Base-by-base conservation (phyloP, 2,888 invertebrate species). In the Tridacna gigas region DNA sequence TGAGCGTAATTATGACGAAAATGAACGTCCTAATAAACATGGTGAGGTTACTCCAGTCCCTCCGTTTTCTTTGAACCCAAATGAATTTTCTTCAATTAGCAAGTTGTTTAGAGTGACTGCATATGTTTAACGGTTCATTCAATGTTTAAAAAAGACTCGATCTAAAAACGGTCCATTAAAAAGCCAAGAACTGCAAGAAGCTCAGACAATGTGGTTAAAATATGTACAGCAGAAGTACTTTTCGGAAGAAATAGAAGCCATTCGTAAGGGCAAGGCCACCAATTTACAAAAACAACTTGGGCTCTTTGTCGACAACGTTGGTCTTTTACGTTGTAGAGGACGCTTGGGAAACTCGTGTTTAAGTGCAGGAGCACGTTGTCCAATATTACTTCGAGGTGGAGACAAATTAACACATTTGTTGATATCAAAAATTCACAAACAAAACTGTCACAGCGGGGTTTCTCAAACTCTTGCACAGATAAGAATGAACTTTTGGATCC, bases 191-290 rank as follows among this genome's bases (percentile, higher is more conserved):
- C 26, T 82, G 26, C n/a, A 66, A 13, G 60, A 48, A 0, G 77
- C 82, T 37, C 77, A 82, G 48, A 51, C 20, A 18, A 47, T 77
- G 74, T 82, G 82, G 82, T 26, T 77, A 45, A 22, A 26, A 28
- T 56, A 74, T 74, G 56, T 51, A 26, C 76, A 81, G 56, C 13
- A 74, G 25, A 77, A 28, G 22, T 28, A 73, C 22, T 81, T 63
- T 51, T 18, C n/a, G 11, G 66, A 82, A n/a, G 77, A 77, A 22
- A 48, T 82, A 37, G 18, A 65, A 18, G 28, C 66, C n/a, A 37
- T 73, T 25, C 25, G 12, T 9, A 63, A 56, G 18, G 9, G 28
- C 11, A 79, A 79, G 28, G 26, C 37, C 22, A 76, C 56, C 12
- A 65, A 82, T 28, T 18, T 22, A 56, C 45, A 37, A 56, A 13